These are phyloP conservation scores for Cecropterus lyciades DNA, from an alignment of 1,140 invertebrate species.

Conservation along the genomic window DNA sequence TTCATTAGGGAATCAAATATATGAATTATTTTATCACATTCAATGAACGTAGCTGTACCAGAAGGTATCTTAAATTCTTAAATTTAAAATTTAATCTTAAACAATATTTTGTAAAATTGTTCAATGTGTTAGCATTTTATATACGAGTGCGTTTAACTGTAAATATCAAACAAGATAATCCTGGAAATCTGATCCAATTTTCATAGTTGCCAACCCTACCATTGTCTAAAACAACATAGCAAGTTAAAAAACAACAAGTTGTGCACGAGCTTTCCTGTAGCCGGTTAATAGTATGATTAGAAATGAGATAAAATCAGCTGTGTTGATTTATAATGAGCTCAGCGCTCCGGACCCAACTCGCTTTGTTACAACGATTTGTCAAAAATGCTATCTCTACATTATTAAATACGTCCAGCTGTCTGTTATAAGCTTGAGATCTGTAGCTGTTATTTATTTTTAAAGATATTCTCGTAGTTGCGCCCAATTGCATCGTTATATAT, in stretches of 20 bases:
- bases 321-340: constrained; percentile 52
- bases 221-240: constrained; percentile 18
- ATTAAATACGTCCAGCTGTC: constrained; percentile 35
- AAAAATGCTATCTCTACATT: constrained; percentile 34
- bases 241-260: constrained; percentile 29
- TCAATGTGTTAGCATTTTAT: too few species aligned
- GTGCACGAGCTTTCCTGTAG: constrained; percentile 36
- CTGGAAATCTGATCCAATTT: background rate
- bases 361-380: constrained; percentile 35
- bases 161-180: background rate
- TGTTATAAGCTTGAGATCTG: constrained; percentile 23
- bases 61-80: too few species aligned
- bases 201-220: background rate
- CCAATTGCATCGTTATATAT: too few species aligned
- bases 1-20: too few species aligned
- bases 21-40: too few species aligned
- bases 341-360: constrained; percentile 37
- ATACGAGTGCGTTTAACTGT: too few species aligned
- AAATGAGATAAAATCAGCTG: constrained; percentile 50
- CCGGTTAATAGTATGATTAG: constrained; percentile 48
- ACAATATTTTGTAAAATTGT: too few species aligned
- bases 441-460: constrained; percentile 13
- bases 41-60: too few species aligned
- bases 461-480: background rate
- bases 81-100: too few species aligned